phyloP scores from a whole-genome alignment of 2,797 vertebrate genomes.

The Denticeps clupeoides region DNA sequence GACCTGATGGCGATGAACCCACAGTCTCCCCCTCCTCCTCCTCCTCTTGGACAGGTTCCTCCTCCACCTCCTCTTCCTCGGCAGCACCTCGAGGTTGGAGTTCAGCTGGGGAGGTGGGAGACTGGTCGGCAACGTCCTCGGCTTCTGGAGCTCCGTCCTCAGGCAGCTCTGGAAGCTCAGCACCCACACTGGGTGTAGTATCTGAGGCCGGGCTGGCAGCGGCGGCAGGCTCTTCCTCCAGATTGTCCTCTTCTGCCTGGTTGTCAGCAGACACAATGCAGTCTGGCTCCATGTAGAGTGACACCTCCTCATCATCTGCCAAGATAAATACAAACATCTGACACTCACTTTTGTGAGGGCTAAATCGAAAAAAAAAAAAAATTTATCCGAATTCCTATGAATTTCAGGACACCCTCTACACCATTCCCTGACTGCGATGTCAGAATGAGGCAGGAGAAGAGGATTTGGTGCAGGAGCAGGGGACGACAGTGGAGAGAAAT shows the following conservation, averaged over 20 bases:
- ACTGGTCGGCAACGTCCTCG: background rate
- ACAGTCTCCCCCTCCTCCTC: constrained; percentile 28
- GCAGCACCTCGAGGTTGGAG: constrained; percentile 15
- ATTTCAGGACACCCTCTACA: too few species aligned
- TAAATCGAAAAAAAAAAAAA: too few species aligned
- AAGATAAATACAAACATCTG: constrained; percentile 21
- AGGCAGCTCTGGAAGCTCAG: constrained; percentile 57
- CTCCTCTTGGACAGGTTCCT: constrained; percentile 32
- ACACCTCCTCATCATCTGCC: constrained; percentile 88
- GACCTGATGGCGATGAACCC: too few species aligned
- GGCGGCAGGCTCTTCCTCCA: constrained; percentile 39
- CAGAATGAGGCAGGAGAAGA: too few species aligned
- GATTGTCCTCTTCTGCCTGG: constrained; percentile 43
- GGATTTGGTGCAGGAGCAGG: too few species aligned
- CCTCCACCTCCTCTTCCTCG: constrained; percentile 30
- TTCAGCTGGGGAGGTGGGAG: constrained; percentile 11
- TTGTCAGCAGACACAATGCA: constrained; percentile 47
- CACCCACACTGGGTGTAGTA: constrained; percentile 56
- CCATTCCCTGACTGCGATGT: too few species aligned
- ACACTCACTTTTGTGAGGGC: constrained; percentile 11
- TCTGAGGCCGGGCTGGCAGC: constrained; percentile 44
- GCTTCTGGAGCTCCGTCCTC: constrained; percentile 16
- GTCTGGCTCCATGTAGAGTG: constrained; percentile 66
- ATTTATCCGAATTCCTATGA: too few species aligned
- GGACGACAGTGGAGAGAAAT: too few species aligned